phyloP scores from a whole-genome alignment of 35 echinoderm and acorn worm species.

The Acanthaster planci region DNA sequence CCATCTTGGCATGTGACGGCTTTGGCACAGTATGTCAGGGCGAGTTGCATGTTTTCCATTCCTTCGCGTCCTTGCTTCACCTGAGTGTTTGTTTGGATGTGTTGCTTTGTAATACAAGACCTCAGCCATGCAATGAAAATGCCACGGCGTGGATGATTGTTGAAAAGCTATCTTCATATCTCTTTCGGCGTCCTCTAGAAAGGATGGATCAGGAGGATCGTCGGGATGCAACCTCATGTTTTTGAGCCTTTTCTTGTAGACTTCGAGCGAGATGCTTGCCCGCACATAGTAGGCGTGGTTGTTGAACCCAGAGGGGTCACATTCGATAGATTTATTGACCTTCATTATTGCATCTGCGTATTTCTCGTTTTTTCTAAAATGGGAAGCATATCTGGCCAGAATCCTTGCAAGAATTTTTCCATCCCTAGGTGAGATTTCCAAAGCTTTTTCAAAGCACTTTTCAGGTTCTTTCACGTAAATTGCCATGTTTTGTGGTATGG shows the following conservation, averaged over 20 bases:
- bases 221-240: not conserved
- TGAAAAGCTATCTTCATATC: not conserved
- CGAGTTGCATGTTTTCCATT: not conserved
- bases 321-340: not conserved
- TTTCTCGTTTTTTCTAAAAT: not conserved
- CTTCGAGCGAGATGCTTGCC: not conserved
- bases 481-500: not conserved
- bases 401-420: not conserved
- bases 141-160: not conserved
- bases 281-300: not conserved
- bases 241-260: not conserved
- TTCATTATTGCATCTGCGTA: not conserved
- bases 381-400: not conserved
- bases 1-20: not conserved
- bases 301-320: not conserved
- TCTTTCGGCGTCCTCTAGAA: not conserved
- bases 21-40: not conserved
- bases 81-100: not conserved
- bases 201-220: not conserved
- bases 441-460: not conserved
- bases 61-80: not conserved
- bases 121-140: not conserved
- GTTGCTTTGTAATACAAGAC: not conserved
- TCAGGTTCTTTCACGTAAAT: not conserved
- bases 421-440: not conserved